Evolutionary conservation across 2,888 invertebrate species (phyloP).

Genomic region (Tenthredo scrophulariae): DNA sequence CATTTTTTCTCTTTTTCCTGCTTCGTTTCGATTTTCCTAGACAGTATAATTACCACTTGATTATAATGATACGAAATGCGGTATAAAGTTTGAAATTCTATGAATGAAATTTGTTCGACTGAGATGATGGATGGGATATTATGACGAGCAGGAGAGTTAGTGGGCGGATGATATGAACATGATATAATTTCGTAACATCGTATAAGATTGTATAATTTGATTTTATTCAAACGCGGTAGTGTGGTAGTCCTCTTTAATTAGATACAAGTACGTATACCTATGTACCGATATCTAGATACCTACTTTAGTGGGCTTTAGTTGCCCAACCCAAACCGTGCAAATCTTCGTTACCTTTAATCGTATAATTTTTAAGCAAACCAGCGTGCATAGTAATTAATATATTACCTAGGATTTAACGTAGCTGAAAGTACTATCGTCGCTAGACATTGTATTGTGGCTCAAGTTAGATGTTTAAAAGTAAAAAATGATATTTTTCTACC

Average conservation of each 20-base stretch:
- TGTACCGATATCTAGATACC: constrained; percentile 22
- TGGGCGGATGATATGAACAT: constrained; percentile 45
- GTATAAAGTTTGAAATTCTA: neutral
- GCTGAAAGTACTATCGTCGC: constrained; percentile 41
- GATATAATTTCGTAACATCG: constrained; percentile 20
- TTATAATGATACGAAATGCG: constrained; percentile 1
- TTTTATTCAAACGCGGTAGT: constrained; percentile 30
- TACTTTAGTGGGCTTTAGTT: constrained; percentile 55
- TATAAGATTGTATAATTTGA: constrained; percentile 32
- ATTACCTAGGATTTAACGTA: constrained; percentile 47
- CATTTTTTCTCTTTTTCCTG: neutral
- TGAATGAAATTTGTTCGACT: constrained; percentile 14
- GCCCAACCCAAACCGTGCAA: constrained; percentile 63
- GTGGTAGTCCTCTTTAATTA: constrained; percentile 39
- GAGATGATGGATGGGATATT: constrained; percentile 32
- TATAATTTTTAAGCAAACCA: constrained; percentile 61
- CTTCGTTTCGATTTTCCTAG: neutral
- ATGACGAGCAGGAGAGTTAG: neutral
- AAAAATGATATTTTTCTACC: constrained; percentile 44
- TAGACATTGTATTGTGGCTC: constrained; percentile 46
- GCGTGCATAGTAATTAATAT: constrained; percentile 63
- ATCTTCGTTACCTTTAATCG: constrained; percentile 60
- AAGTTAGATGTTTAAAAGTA: constrained; percentile 23
- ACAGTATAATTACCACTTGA: neutral
- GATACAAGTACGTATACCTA: neutral